phyloP scores from a whole-genome alignment of 2,113 vertebrate genomes.

The human (Homo sapiens) region DNA sequence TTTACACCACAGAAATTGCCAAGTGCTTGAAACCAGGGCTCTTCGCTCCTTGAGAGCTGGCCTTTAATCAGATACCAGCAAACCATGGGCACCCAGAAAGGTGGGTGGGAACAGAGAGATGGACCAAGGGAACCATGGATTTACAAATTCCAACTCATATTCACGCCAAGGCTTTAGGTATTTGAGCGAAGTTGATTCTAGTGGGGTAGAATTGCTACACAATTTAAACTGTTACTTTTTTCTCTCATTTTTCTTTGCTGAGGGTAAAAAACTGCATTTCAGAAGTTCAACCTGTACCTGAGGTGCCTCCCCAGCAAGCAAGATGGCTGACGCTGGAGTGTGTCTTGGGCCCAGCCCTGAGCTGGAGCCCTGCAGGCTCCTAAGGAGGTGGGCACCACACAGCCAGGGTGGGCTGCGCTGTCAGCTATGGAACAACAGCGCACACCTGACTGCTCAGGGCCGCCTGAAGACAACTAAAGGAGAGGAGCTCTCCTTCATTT shows the following conservation, averaged over 20 bases:
- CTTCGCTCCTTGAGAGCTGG: not conserved
- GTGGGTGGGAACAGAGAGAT: not conserved
- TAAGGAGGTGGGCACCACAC: not conserved
- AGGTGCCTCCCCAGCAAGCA: not conserved
- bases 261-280: not conserved
- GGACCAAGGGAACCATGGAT: no score
- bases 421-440: not conserved
- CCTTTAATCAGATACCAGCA: not conserved
- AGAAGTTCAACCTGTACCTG: not conserved
- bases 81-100: not conserved
- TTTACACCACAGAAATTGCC: not conserved
- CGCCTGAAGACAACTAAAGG: not conserved
- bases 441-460: not conserved
- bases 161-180: no score
- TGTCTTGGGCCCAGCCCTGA: not conserved
- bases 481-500: not conserved
- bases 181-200: no score
- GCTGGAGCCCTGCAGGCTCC: not conserved
- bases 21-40: not conserved
- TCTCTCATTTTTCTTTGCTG: not conserved
- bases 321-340: accelerated
- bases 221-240: not conserved
- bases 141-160: not conserved
- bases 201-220: not conserved
- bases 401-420: not conserved